These are phyloP conservation scores for Maniola hyperantus DNA, from an alignment of 2,888 invertebrate species.

Conservation along the genomic window DNA sequence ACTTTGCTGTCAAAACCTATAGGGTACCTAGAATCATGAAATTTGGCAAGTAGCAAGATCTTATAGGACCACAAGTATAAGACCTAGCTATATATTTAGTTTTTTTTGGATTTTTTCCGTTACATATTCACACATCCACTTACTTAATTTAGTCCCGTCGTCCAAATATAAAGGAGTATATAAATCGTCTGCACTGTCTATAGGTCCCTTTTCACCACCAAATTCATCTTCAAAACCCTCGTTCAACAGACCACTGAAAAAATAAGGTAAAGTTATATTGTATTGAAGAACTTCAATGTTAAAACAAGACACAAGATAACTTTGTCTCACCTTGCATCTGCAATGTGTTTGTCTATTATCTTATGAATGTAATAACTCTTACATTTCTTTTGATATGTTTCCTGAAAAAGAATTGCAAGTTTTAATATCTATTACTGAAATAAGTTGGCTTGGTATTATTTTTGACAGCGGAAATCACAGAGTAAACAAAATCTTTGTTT, in stretches of 20 bases:
- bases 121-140: constrained; percentile 43
- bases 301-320: constrained; percentile 2
- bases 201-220: constrained; percentile 52
- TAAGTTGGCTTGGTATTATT: too few species aligned
- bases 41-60: too few species aligned
- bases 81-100: too few species aligned
- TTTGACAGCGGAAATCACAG: too few species aligned
- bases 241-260: constrained; percentile 69
- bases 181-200: constrained; percentile 60
- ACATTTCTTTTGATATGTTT: constrained; percentile 89
- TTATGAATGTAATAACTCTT: constrained; percentile 85
- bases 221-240: constrained; percentile 66
- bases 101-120: too few species aligned
- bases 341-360: constrained; percentile 72
- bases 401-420: constrained; percentile 73
- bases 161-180: constrained; percentile 71
- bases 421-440: not conserved
- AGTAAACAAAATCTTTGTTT: too few species aligned
- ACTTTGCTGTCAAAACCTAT: too few species aligned
- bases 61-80: too few species aligned
- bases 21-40: too few species aligned
- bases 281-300: constrained; percentile 15
- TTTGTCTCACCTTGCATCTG: constrained; percentile 73
- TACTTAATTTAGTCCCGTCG: constrained; percentile 70
- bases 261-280: constrained; percentile 9